Evolutionary conservation across 2,888 invertebrate genomes (phyloP).

Genomic region (Harpagoxenus sublaevis): DNA sequence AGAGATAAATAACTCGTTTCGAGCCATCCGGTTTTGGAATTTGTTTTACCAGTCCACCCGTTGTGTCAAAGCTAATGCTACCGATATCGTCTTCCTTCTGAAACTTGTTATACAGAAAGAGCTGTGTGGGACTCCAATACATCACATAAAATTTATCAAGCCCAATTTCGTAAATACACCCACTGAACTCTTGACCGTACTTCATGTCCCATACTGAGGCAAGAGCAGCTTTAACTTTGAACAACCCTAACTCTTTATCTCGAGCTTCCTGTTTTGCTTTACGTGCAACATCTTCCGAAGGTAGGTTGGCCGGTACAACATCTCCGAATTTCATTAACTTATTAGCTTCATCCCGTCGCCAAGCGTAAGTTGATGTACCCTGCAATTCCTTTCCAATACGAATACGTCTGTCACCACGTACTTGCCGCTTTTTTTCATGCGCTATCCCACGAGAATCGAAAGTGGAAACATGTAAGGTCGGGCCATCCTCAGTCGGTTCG

Average conservation of each 20-base stretch:
- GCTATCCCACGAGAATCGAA: not conserved
- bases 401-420: not conserved
- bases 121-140: not conserved
- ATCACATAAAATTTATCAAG: conserved; percentile 1
- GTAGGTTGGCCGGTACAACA: not conserved
- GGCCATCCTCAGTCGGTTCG: not conserved
- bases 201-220: conserved; percentile 11
- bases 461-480: not conserved
- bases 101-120: conserved; percentile 4
- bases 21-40: not conserved
- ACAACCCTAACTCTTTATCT: not conserved
- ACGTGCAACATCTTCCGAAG: conserved; percentile 1
- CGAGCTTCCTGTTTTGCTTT: conserved; percentile 1
- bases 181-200: not conserved
- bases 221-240: not conserved
- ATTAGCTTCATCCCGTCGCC: not conserved
- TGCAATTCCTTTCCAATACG: conserved; percentile 12
- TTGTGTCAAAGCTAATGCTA: not conserved
- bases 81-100: not conserved
- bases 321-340: not conserved
- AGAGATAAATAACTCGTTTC: not conserved
- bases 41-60: not conserved
- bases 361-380: not conserved
- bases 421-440: conserved; percentile 1
- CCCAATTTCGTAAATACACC: not conserved